These are phyloP conservation scores for Speoplatyrhinus poulsoni DNA, from an alignment of 2,113 vertebrate genomes.

Conservation along the genomic window DNA sequence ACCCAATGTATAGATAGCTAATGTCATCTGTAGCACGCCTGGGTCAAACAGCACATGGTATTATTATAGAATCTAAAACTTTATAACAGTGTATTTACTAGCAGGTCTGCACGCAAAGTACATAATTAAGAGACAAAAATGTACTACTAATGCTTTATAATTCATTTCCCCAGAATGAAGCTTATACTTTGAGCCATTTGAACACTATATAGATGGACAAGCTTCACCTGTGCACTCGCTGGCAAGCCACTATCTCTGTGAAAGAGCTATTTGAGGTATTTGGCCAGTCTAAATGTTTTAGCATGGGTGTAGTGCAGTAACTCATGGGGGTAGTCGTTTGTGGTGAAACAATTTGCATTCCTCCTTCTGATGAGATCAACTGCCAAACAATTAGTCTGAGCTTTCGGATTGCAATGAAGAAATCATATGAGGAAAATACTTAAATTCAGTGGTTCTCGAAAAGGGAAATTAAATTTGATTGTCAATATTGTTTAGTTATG, in stretches of 20 bases:
- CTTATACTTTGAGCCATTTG: neutral
- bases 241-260: constrained; percentile 12
- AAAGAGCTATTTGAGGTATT: constrained; percentile 65
- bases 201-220: neutral
- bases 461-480: neutral
- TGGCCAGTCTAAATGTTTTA: constrained; percentile 68
- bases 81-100: neutral
- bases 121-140: neutral
- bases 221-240: no score
- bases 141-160: neutral
- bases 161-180: neutral
- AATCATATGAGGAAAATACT: neutral
- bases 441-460: neutral
- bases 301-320: constrained; percentile 57
- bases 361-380: constrained; percentile 53
- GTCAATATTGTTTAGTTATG: no score
- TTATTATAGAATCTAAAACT: no score
- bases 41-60: neutral
- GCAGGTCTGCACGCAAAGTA: neutral
- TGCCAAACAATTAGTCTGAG: constrained; percentile 39
- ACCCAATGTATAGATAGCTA: neutral
- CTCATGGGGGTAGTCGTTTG: constrained; percentile 57
- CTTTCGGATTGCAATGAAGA: constrained; percentile 8
- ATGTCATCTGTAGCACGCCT: neutral
- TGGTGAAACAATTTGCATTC: constrained; percentile 50